phyloP scores from a whole-genome alignment of 2,113 vertebrate species.

The Hemiscyllium ocellatum region DNA sequence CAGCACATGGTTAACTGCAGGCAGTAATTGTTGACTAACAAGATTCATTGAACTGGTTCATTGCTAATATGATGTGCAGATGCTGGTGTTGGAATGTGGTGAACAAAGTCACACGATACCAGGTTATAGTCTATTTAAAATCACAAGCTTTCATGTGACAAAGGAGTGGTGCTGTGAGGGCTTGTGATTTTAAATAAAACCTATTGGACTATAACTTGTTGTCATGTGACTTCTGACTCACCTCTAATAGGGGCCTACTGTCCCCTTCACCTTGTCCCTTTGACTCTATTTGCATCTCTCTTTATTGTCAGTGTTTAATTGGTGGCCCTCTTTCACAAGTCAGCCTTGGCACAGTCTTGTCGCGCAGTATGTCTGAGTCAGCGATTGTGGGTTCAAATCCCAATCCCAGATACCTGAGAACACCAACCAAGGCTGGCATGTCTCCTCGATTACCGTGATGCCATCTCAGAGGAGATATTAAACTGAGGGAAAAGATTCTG shows the following conservation, averaged over 20 bases:
- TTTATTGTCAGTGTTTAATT: not conserved
- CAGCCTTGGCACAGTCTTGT: not conserved
- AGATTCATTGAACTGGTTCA: not conserved
- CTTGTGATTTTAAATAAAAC: no score
- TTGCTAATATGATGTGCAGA: no score
- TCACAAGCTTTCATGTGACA: no score
- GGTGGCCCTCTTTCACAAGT: not conserved
- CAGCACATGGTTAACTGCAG: not conserved
- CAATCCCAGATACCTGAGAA: not conserved
- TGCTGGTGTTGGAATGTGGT: no score
- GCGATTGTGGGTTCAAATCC: not conserved
- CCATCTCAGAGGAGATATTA: not conserved
- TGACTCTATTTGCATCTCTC: not conserved
- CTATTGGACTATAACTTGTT: no score
- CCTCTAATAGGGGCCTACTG: not conserved
- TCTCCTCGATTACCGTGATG: no score
- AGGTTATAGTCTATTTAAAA: no score
- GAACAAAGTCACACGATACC: no score
- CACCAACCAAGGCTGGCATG: not conserved
- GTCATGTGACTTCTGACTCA: no score
- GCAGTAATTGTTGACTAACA: not conserved
- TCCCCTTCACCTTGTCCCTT: not conserved
- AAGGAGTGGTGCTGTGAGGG: no score
- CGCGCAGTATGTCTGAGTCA: not conserved
- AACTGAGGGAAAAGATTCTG: not conserved